Evolutionary conservation across 1,140 invertebrate species (phyloP).

Genomic region (Eueides isabella): DNA sequence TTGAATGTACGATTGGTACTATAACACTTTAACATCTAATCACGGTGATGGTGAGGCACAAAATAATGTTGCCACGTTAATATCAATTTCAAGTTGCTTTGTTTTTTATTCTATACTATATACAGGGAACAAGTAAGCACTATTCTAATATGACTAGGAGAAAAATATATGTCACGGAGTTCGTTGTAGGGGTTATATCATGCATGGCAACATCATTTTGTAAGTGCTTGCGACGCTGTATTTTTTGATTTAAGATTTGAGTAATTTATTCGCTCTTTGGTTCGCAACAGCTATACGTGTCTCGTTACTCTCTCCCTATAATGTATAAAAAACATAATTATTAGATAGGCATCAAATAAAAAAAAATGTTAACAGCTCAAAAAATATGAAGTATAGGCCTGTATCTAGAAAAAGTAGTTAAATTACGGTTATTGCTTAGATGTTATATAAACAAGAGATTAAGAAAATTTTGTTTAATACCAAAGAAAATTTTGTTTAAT

Average conservation of each 20-base stretch:
- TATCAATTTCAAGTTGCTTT: neutral
- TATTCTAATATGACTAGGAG: conserved; percentile 10
- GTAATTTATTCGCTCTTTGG: conserved; percentile 90
- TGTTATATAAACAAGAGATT: no score
- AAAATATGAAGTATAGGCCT: neutral
- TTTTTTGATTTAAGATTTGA: conserved; percentile 84
- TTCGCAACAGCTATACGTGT: conserved; percentile 91
- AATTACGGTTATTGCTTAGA: no score
- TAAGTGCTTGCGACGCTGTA: conserved; percentile 12
- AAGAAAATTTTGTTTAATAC: no score
- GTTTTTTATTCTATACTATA: conserved; percentile 5
- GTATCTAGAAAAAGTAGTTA: neutral
- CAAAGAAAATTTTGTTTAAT: no score
- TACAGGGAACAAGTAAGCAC: neutral
- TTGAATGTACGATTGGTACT: conserved; percentile 5
- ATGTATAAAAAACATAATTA: conserved; percentile 36
- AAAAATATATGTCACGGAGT: conserved; percentile 14
- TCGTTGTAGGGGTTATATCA: conserved; percentile 22
- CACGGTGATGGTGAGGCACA: neutral
- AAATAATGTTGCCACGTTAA: conserved; percentile 22
- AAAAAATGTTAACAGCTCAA: conserved; percentile 12
- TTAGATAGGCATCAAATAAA: neutral
- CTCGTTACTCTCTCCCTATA: conserved; percentile 90
- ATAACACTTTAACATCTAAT: neutral
- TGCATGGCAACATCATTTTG: conserved; percentile 22